Conservation (phyloP, 2,888 invertebrate genomes). For the Aphidoletes aphidimyza region DNA sequence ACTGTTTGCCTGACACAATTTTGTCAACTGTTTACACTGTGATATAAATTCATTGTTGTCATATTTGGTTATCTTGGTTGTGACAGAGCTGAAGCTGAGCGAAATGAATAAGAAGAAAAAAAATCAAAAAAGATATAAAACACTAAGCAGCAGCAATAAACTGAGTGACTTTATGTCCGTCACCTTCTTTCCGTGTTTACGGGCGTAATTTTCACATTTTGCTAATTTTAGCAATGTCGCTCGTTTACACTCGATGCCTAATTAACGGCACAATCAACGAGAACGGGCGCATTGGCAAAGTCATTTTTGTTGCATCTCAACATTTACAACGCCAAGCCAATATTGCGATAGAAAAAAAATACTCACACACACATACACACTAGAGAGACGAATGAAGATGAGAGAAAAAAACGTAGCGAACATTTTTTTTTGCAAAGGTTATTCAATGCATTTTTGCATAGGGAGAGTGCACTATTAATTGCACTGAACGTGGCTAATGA, state of each 20-base stretch:
- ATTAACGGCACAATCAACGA: constrained; percentile 44
- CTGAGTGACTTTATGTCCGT: not conserved
- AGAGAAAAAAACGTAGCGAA: not conserved
- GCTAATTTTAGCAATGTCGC: constrained; percentile 50
- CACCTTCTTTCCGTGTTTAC: constrained; percentile 48
- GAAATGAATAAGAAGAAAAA: not conserved
- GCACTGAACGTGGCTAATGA: constrained; percentile 43
- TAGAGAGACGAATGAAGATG: not conserved
- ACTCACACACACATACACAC: not conserved
- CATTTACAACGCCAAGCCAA: too few relatives aligned
- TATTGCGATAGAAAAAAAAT: not conserved
- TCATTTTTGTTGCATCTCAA: too few relatives aligned
- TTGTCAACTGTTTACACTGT: not conserved
- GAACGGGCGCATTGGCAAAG: not conserved
- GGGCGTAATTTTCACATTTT: constrained; percentile 28
- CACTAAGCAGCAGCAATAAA: too few relatives aligned
- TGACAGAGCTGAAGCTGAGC: too few relatives aligned
- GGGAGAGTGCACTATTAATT: constrained; percentile 38
- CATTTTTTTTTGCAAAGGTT: not conserved
- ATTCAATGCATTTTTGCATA: constrained; percentile 13
- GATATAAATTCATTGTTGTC: not conserved
- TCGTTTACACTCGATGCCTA: constrained; percentile 52
- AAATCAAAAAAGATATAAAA: not conserved
- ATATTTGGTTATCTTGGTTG: too few relatives aligned
- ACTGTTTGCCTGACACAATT: constrained; percentile 30